These are phyloP conservation scores for Plecturocebus donacophilus DNA, from an alignment of 2,113 vertebrate genomes.

Conservation along the genomic window DNA sequence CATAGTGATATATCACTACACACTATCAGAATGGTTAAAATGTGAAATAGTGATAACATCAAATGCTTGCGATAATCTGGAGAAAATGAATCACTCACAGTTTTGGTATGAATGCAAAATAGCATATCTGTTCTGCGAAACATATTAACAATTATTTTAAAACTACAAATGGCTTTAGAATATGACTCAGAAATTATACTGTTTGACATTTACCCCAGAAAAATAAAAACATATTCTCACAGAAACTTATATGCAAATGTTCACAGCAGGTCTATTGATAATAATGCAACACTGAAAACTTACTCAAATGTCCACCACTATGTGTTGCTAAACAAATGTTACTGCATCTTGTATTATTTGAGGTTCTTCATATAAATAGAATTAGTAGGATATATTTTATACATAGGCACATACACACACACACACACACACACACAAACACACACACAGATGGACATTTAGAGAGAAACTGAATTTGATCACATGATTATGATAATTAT, in stretches of 20 bases:
- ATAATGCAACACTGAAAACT: not conserved
- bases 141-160: not conserved
- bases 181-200: not conserved
- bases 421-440: too few relatives aligned
- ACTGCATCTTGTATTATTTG: not conserved
- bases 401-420: too few relatives aligned
- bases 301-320: not conserved
- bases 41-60: not conserved
- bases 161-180: not conserved
- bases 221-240: not conserved
- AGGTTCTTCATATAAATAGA: not conserved
- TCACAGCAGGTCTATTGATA: not conserved
- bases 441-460: too few relatives aligned
- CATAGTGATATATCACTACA: not conserved
- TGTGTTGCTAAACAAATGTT: not conserved
- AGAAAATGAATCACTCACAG: not conserved
- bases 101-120: not conserved
- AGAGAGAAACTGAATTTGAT: not conserved
- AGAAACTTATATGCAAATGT: not conserved
- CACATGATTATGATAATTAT: not conserved
- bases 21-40: too few relatives aligned
- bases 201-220: not conserved
- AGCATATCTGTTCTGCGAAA: not conserved
- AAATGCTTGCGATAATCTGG: not conserved
- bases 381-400: too few relatives aligned